Evolutionary conservation across 2,888 invertebrate species (phyloP), one percentile per base, ranked within the genome.

Genomic region (Heliothis peltigera): DNA sequence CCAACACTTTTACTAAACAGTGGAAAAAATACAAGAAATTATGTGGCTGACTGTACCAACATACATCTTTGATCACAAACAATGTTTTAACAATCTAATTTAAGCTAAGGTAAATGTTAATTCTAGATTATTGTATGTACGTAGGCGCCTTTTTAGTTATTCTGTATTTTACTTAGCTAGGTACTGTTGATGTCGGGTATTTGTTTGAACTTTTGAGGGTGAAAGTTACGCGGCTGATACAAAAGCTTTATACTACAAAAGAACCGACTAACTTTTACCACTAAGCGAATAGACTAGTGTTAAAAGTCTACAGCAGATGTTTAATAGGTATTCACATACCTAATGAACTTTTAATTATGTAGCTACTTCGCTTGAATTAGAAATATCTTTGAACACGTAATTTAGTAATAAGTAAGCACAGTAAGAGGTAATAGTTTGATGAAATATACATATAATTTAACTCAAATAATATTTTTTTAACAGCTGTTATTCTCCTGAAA

Each of bases 31-130:
- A 48, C 0, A 12, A 3, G 0, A n/a, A n/a, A 10, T 43, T 28
- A 18, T 7, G 32, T 22, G 12, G 18, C 64, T 32, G 44, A 64
- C 64, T 43, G 35, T 64, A 53, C 52, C 21, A 0, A 22, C 51
- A 57, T 57, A 52, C 54, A 66, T 71, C 39, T 76, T 66, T 76
- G 62, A 76, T 75, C 54, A 60, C 47, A 44, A 54, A 49, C 72
- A 53, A 51, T 25, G 47, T 63, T 54, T 63, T 55, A 19, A 59
- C 51, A 43, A 12, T 42, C 32, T 66, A 51, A 71, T 75, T 70
- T 65, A 12, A 22, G 18, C 42, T 44, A 72, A 19, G 15, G 21
- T 35, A 43, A 17, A 64, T 49, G 43, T 18, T 56, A 43, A 64
- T 56, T 35, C 15, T 15, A 15, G 35, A 3, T 15, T 35, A 68